phyloP scores from a whole-genome alignment of 2,113 vertebrate genomes.

The Lutjanus erythropterus region DNA sequence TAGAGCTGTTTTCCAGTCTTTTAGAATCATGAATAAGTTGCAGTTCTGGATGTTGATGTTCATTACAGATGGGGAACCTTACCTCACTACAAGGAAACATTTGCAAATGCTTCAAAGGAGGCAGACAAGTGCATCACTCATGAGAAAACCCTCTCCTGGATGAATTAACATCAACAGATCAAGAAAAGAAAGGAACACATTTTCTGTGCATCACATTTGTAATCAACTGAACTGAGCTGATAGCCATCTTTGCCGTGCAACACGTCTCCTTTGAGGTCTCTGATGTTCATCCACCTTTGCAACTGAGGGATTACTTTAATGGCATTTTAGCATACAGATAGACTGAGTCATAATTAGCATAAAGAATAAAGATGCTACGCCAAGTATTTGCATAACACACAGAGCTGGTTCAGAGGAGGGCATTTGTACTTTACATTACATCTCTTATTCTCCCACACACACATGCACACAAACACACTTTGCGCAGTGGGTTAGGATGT shows the following conservation, averaged over 20 bases:
- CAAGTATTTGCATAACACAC: slow-evolving; percentile 61
- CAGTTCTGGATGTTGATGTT: background rate
- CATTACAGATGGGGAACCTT: background rate
- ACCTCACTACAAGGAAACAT: background rate
- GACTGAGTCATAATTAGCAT: slow-evolving; percentile 55
- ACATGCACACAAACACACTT: slow-evolving; percentile 17
- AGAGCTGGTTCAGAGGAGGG: slow-evolving; percentile 38
- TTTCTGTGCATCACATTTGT: slow-evolving; percentile 15
- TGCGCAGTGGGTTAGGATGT: slow-evolving; percentile 59
- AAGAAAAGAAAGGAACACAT: background rate
- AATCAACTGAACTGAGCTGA: slow-evolving; percentile 34
- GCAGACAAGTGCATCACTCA: background rate
- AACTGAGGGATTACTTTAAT: slow-evolving; percentile 50
- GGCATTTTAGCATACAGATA: slow-evolving; percentile 41
- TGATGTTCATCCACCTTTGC: slow-evolving; percentile 52
- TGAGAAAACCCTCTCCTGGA: background rate
- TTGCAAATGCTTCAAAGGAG: slow-evolving; percentile 24
- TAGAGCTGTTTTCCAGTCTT: no score
- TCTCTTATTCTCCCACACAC: slow-evolving; percentile 4
- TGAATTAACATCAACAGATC: slow-evolving; percentile 18
- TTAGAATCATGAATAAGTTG: no score
- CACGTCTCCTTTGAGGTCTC: slow-evolving; percentile 33
- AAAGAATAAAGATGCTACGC: slow-evolving; percentile 51
- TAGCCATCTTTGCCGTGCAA: slow-evolving; percentile 16
- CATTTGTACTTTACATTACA: slow-evolving; percentile 36